These are phyloP conservation scores for Astyanax mexicanus DNA, from an alignment of 2,797 vertebrate species.

Conservation along the genomic window DNA sequence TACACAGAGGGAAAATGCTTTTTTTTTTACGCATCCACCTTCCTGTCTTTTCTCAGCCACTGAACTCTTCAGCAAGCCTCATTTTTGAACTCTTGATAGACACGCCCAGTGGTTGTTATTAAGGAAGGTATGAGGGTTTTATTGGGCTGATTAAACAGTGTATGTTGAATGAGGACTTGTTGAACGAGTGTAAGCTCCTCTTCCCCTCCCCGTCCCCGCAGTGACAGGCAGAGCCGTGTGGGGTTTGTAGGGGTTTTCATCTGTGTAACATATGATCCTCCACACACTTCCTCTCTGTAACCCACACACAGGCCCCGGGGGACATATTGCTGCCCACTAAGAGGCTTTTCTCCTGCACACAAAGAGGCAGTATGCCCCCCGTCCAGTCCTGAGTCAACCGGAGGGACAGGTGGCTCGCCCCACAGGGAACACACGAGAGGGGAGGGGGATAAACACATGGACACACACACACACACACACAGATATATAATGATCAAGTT, in stretches of 20 bases:
- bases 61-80: no score
- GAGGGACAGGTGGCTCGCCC: slow-evolving; percentile 34
- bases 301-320: not conserved
- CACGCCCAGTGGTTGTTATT: no score
- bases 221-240: not conserved
- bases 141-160: no score
- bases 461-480: not conserved
- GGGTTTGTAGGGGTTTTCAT: slow-evolving; percentile 18
- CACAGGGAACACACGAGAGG: not conserved
- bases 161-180: slow-evolving; percentile 1
- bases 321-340: slow-evolving; percentile 12
- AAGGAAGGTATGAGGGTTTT: no score
- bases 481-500: not conserved
- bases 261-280: slow-evolving; percentile 20
- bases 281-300: slow-evolving; percentile 25
- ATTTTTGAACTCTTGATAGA: no score
- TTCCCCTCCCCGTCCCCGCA: not conserved
- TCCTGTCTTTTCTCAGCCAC: no score
- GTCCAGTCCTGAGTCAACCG: slow-evolving; percentile 13
- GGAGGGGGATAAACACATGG: not conserved
- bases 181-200: not conserved
- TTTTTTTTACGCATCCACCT: no score
- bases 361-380: slow-evolving; percentile 16
- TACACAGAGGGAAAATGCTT: no score
- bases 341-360: slow-evolving; percentile 32